These are phyloP conservation scores for Pteropus rufus DNA, from an alignment of 2,797 vertebrate genomes.

Conservation along the genomic window DNA sequence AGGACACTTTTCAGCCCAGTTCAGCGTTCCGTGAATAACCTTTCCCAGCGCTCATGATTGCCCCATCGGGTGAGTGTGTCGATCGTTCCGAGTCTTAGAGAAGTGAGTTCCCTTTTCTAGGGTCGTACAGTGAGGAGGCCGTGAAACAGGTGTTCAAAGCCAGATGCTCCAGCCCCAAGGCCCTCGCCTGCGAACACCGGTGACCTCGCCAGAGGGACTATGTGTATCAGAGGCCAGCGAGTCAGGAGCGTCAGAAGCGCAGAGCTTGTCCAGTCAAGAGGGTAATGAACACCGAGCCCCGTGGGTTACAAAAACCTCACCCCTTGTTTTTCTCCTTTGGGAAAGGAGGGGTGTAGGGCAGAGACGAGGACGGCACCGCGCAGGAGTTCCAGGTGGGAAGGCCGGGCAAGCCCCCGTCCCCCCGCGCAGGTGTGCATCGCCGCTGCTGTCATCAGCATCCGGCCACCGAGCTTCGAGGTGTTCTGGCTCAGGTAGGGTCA, in stretches of 20 bases:
- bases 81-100: background rate
- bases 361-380: fast-evolving
- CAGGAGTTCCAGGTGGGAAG: background rate
- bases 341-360: background rate
- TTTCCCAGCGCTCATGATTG: background rate
- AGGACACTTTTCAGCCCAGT: background rate
- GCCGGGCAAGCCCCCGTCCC: background rate
- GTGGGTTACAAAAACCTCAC: no score
- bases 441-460: fast-evolving
- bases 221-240: background rate
- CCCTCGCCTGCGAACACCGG: no score
- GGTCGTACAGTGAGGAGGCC: background rate
- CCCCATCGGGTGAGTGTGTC: no score
- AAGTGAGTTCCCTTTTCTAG: background rate
- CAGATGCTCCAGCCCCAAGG: background rate
- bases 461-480: fast-evolving
- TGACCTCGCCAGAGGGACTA: fast-evolving
- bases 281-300: no score
- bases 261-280: background rate
- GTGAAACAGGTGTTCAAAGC: no score
- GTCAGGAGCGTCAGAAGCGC: background rate
- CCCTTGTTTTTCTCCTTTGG: background rate
- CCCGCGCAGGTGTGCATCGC: background rate
- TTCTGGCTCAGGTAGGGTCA: background rate
- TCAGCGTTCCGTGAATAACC: background rate